Conservation (phyloP, 2,797 vertebrate genomes). For the Diplodus sargus region DNA sequence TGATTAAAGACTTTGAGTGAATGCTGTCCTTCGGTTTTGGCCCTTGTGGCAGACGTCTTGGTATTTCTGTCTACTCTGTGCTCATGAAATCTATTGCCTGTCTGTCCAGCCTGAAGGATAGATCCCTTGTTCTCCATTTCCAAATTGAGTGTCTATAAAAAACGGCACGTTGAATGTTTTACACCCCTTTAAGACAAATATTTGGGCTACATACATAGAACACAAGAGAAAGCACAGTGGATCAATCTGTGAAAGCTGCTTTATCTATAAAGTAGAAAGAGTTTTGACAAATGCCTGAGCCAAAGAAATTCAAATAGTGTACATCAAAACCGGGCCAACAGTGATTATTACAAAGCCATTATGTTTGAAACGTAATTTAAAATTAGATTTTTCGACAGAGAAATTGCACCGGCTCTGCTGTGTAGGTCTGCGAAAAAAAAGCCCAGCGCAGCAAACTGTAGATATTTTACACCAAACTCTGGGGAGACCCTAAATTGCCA, state of each 20-base stretch:
- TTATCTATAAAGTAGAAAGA: conserved; percentile 1
- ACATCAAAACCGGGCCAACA: not conserved
- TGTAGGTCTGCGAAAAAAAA: conserved; percentile 5
- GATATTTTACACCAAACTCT: conserved; percentile 34
- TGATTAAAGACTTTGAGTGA: not conserved
- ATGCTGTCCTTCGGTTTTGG: not conserved
- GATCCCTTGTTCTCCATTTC: too few species aligned
- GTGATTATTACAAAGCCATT: conserved; percentile 18
- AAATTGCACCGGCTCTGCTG: conserved; percentile 2
- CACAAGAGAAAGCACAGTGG: not conserved
- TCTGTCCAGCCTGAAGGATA: not conserved
- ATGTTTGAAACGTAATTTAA: conserved; percentile 24
- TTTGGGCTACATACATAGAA: not conserved
- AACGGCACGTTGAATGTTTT: not conserved
- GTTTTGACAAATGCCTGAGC: not conserved
- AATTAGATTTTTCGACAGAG: conserved; percentile 11
- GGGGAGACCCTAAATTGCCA: conserved; percentile 31
- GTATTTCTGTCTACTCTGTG: not conserved
- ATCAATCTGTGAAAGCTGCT: not conserved
- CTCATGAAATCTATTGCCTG: not conserved
- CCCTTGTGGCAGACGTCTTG: not conserved
- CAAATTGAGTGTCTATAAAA: too few species aligned
- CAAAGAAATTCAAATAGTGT: conserved; percentile 2
- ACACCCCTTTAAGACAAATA: not conserved
- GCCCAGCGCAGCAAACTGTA: conserved; percentile 16